Percentiles rank a stretch among this genome's conserved stretches.
These are phyloP conservation scores for Actinostola sp. DNA, from an alignment of 92 coral and sea anemone genomes.

Conservation along the genomic window DNA sequence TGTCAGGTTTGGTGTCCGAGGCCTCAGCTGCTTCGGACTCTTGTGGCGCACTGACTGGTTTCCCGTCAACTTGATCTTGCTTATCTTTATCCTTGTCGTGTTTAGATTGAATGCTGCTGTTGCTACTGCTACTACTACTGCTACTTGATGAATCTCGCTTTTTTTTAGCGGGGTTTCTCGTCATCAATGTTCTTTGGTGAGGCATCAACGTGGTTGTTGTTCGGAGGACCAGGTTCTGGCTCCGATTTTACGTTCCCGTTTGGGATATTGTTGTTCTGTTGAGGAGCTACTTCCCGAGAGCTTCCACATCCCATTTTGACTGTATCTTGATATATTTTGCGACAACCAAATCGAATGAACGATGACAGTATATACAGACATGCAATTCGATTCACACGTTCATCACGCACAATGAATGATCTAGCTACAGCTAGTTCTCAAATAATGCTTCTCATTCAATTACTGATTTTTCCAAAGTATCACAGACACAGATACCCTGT, in stretches of 20 bases:
- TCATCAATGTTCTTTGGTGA: constrained; percentile 13
- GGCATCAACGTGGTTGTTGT: constrained; percentile 16
- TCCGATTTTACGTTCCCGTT: constrained; percentile 73
- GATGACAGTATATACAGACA: background rate
- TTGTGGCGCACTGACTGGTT: background rate
- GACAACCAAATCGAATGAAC: background rate
- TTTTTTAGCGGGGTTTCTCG: constrained; percentile 5
- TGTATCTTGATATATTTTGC: background rate
- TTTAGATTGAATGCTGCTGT: constrained; percentile 25
- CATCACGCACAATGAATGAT: background rate
- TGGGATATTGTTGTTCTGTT: constrained; percentile 28
- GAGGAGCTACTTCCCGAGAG: constrained; percentile 28
- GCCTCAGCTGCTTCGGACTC: constrained; percentile 4
- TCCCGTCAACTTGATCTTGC: constrained; percentile 14
- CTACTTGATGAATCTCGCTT: constrained; percentile 32
- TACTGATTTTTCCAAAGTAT: background rate
- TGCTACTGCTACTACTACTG: constrained; percentile 25
- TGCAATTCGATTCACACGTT: background rate
- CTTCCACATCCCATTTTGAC: constrained; percentile 76
- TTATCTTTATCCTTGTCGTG: background rate
- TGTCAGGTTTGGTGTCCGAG: background rate
- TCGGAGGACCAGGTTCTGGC: constrained; percentile 7
- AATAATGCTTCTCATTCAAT: too few species aligned
- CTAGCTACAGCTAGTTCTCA: background rate
- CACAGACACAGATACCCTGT: background rate